These are phyloP conservation scores for Mesitornis unicolor DNA, from an alignment of 2,113 vertebrate genomes.

Conservation along the genomic window DNA sequence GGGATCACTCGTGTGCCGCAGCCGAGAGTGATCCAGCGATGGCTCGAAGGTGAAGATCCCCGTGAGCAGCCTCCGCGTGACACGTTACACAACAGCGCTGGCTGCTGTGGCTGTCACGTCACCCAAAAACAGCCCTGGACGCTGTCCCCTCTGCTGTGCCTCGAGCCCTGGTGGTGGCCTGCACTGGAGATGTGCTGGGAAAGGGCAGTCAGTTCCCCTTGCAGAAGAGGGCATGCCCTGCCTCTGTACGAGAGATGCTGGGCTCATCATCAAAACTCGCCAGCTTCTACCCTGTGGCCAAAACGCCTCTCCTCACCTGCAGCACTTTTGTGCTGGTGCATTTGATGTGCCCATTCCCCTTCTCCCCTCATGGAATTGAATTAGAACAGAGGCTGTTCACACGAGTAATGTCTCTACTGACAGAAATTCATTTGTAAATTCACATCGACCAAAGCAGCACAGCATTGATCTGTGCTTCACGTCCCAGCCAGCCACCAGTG, in stretches of 20 bases:
- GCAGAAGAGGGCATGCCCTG: not conserved
- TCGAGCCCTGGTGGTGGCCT: rapidly evolving
- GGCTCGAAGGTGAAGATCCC: not conserved
- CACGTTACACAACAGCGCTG: not conserved
- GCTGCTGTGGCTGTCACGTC: not conserved
- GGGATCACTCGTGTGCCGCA: rapidly evolving
- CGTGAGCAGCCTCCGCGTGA: not conserved
- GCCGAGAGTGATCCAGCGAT: not conserved
- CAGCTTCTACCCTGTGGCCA: not conserved
- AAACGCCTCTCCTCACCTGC: not conserved
- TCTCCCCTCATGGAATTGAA: not conserved
- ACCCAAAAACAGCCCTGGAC: not conserved
- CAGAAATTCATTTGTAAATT: not conserved
- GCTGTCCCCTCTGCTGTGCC: not conserved
- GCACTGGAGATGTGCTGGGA: rapidly evolving
- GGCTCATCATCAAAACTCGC: not conserved
- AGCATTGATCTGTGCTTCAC: not conserved
- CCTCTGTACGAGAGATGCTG: not conserved
- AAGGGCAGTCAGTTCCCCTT: too few relatives aligned
- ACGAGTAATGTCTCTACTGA: not conserved
- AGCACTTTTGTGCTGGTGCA: not conserved
- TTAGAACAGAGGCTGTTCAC: not conserved
- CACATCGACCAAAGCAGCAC: not conserved
- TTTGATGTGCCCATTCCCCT: not conserved
- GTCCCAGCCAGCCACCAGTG: not conserved